Conservation (phyloP, 1,140 invertebrate genomes). For the Periplaneta americana region DNA sequence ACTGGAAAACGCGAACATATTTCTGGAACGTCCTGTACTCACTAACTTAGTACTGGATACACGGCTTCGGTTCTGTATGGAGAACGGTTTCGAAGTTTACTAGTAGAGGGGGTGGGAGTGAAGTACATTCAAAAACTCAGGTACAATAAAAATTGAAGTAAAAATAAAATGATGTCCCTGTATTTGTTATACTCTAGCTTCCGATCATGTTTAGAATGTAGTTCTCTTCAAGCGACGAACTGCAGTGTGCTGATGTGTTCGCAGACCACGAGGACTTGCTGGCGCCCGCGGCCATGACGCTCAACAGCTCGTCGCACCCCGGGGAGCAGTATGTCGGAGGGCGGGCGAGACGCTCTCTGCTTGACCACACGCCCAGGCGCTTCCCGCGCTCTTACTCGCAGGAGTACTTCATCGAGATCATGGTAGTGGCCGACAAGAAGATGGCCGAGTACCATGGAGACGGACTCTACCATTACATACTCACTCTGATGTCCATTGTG, state of each 20-base stretch:
- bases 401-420: conserved; percentile 70
- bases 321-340: not conserved
- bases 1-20: too few relatives aligned
- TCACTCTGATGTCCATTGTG: conserved; percentile 57
- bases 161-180: too few relatives aligned
- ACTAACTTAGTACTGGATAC: too few relatives aligned
- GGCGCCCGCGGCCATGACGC: not conserved
- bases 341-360: not conserved
- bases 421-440: conserved; percentile 72
- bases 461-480: conserved; percentile 60
- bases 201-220: too few relatives aligned
- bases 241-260: not conserved
- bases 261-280: not conserved
- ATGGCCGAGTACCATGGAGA: conserved; percentile 69
- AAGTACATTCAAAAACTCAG: too few relatives aligned
- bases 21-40: too few relatives aligned
- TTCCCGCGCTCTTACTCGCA: conserved; percentile 23
- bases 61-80: too few relatives aligned
- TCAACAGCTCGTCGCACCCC: not conserved
- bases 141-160: too few relatives aligned
- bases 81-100: too few relatives aligned
- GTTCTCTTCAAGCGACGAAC: too few relatives aligned
- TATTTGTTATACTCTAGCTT: too few relatives aligned
- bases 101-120: too few relatives aligned
- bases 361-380: not conserved